phyloP scores from a whole-genome alignment of 2,888 invertebrate species.

The Heteromyza rotundicornis region DNA sequence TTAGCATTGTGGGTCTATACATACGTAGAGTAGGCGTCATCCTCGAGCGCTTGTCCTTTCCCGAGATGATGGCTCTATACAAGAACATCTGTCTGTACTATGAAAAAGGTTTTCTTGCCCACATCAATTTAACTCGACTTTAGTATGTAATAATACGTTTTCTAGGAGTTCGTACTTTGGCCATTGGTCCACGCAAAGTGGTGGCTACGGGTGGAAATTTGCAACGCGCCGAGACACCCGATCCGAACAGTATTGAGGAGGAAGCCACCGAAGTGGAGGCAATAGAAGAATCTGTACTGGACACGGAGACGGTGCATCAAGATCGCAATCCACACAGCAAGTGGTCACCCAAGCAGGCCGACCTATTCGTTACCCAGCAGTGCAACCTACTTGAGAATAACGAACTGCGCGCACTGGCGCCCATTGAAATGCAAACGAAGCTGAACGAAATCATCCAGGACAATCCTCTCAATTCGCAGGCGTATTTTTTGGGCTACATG shows the following conservation, averaged over 20 bases:
- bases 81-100: slow-evolving; percentile 76
- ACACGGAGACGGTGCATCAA: slow-evolving; percentile 39
- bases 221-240: slow-evolving; percentile 32
- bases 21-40: slow-evolving; percentile 80
- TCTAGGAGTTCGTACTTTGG: slow-evolving; percentile 47
- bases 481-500: slow-evolving; percentile 86
- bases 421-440: slow-evolving; percentile 75
- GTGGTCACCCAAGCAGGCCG: slow-evolving; percentile 89
- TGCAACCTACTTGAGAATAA: slow-evolving; percentile 81
- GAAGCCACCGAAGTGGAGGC: slow-evolving; percentile 20
- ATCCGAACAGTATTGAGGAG: slow-evolving; percentile 1
- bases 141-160: too few species aligned
- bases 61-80: slow-evolving; percentile 78
- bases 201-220: slow-evolving; percentile 41
- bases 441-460: slow-evolving; percentile 60
- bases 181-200: slow-evolving; percentile 42
- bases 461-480: slow-evolving; percentile 57
- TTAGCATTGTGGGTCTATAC: slow-evolving; percentile 73
- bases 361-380: slow-evolving; percentile 87
- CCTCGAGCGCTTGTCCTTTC: slow-evolving; percentile 83
- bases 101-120: slow-evolving; percentile 64
- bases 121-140: too few species aligned
- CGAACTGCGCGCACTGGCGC: slow-evolving; percentile 78
- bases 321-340: slow-evolving; percentile 66
- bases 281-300: slow-evolving; percentile 36